A percentile compares a stretch with the other conserved stretches of the same genome.
Evolutionary conservation across 1,140 invertebrate species (phyloP).

Genomic region (Pseudachorutes palmiensis): DNA sequence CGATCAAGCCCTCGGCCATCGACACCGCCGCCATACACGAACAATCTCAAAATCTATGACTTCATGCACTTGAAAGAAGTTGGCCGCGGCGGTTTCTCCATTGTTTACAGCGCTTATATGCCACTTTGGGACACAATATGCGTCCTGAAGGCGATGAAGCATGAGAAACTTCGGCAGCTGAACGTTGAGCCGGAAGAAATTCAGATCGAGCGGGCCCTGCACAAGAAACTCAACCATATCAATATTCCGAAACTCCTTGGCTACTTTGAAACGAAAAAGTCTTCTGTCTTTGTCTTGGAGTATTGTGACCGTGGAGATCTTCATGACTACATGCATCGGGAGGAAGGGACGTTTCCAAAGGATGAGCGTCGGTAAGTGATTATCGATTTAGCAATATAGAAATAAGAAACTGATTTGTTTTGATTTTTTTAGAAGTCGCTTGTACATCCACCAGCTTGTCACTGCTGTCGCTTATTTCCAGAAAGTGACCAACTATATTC

Average conservation of each 20-base stretch:
- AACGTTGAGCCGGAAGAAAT: not conserved
- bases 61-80: not conserved
- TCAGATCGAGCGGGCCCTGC: not conserved
- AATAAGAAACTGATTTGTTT: not conserved
- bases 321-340: not conserved
- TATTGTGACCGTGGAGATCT: not conserved
- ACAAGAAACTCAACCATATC: not conserved
- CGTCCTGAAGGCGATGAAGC: not conserved
- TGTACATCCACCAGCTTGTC: not conserved
- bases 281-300: not conserved
- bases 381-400: too few relatives aligned
- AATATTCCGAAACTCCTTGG: not conserved
- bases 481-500: not conserved
- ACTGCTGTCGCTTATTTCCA: not conserved
- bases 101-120: not conserved
- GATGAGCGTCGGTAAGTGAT: too few relatives aligned
- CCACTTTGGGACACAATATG: not conserved
- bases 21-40: too few relatives aligned
- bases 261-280: not conserved
- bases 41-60: not conserved
- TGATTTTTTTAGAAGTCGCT: not conserved
- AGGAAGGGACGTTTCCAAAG: too few relatives aligned
- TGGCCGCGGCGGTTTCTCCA: not conserved
- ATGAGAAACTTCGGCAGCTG: not conserved
- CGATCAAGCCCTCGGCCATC: too few relatives aligned